Percentiles rank a stretch among this genome's conserved stretches.
Evolutionary conservation across 2,888 invertebrate species (phyloP).

Genomic region (Erynnis tages): DNA sequence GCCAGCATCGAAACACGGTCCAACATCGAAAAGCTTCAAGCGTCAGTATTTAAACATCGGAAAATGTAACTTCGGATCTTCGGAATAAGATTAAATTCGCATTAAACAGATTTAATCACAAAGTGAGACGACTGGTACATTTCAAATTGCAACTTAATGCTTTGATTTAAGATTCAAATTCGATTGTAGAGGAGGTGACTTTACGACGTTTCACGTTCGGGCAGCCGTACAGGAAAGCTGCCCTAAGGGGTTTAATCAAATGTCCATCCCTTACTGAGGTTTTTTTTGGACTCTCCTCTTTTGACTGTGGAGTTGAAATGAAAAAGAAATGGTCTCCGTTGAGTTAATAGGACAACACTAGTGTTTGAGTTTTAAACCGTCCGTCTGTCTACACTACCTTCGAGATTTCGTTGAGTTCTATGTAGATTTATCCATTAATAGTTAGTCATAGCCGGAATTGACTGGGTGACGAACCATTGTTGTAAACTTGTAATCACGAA

Average conservation of each 20-base stretch:
- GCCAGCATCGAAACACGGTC: neutral
- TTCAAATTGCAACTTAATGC: neutral
- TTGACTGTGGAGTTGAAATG: too few species aligned
- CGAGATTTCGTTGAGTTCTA: too few species aligned
- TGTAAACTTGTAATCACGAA: too few species aligned
- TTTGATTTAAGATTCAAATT: conserved; percentile 2
- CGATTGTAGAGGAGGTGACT: neutral
- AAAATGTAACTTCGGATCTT: neutral
- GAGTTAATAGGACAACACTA: too few species aligned
- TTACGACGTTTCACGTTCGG: neutral
- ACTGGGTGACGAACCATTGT: too few species aligned
- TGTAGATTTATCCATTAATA: too few species aligned
- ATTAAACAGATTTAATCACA: neutral
- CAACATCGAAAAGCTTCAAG: neutral
- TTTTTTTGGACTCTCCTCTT: neutral
- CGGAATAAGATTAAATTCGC: neutral
- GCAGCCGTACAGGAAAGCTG: neutral
- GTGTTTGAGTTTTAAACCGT: too few species aligned
- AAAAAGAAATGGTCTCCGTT: too few species aligned
- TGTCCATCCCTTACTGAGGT: conserved; percentile 1
- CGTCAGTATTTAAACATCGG: neutral
- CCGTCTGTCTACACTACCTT: too few species aligned
- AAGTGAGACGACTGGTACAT: neutral
- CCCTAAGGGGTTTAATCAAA: conserved; percentile 4
- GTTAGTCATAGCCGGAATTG: too few species aligned